phyloP scores from a whole-genome alignment of 2,113 vertebrate species.

The Pitta sordida region DNA sequence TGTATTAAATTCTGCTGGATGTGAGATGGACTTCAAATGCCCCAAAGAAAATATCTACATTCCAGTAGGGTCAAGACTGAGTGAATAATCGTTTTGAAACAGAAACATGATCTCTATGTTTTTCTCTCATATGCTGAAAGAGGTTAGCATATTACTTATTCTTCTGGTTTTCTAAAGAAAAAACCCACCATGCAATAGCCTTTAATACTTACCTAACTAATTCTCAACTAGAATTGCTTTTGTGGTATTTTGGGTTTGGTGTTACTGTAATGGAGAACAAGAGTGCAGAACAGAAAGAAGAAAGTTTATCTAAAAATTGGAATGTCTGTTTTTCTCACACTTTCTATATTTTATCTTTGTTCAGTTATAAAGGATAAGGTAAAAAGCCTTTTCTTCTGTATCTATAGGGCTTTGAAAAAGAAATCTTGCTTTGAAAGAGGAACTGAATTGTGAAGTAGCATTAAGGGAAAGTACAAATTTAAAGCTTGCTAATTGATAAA shows the following conservation, averaged over 20 bases:
- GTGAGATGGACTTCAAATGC: background rate
- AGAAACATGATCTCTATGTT: background rate
- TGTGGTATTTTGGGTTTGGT: background rate
- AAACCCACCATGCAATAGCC: background rate
- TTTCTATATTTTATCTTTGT: background rate
- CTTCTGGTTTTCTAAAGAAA: background rate
- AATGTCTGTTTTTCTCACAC: background rate
- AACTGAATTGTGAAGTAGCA: background rate
- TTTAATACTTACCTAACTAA: background rate
- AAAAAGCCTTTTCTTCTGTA: background rate
- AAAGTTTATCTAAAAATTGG: background rate
- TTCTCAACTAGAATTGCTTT: background rate
- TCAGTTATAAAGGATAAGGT: background rate
- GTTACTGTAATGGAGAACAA: background rate
- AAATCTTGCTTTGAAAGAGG: background rate
- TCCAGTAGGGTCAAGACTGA: background rate
- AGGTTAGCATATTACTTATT: background rate
- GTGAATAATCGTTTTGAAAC: background rate
- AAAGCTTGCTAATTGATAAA: background rate
- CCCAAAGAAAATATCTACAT: background rate
- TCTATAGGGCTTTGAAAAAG: background rate
- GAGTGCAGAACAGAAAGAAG: background rate
- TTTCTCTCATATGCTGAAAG: background rate
- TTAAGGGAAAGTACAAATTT: background rate
- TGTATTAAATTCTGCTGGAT: background rate